phyloP scores from a whole-genome alignment of 92 coral and sea anemone species.

The Desmophyllum pertusum region DNA sequence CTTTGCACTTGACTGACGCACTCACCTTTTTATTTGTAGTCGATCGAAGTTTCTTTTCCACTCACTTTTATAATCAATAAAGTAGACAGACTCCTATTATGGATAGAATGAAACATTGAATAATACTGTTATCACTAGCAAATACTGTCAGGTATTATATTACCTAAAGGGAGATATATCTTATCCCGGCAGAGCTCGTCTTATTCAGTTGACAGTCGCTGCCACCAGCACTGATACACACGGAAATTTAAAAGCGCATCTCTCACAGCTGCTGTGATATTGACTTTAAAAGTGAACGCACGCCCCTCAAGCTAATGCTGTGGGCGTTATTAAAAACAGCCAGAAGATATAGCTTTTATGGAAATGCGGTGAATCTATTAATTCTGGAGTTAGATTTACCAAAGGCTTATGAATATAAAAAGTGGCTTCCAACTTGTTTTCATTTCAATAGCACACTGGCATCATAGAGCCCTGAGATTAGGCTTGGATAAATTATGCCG shows the following conservation, averaged over 20 bases:
- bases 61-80: background rate
- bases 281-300: background rate
- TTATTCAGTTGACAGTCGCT: background rate
- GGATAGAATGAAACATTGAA: background rate
- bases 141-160: background rate
- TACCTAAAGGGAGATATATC: background rate
- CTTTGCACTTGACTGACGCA: background rate
- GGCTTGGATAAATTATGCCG: no score
- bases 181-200: background rate
- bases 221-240: background rate
- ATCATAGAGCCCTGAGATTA: background rate
- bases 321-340: background rate
- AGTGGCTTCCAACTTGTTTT: no score
- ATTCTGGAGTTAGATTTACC: background rate
- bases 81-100: background rate
- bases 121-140: background rate
- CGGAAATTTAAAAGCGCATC: background rate
- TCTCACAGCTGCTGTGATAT: background rate
- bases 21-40: background rate
- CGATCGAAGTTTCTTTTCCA: background rate
- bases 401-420: background rate
- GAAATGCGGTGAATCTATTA: background rate
- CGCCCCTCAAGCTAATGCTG: background rate
- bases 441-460: background rate
- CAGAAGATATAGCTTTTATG: background rate